Conservation (phyloP, 2,797 vertebrate species). For the Pangasius mekongensis region DNA sequence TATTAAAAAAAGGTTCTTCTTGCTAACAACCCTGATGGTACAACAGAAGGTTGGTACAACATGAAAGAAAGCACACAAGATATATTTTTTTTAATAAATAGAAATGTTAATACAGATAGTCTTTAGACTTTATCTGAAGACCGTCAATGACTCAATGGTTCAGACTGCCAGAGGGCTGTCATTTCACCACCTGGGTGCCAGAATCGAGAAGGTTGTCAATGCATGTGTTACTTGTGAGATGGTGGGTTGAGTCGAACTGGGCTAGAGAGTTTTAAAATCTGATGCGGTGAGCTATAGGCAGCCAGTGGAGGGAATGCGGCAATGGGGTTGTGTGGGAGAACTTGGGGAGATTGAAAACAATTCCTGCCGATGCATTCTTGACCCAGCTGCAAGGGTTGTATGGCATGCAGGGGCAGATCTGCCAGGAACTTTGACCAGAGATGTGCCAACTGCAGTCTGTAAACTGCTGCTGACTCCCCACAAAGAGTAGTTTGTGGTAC, state of each 20-base stretch:
- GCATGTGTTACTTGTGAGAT: too few relatives aligned
- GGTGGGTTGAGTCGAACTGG: background rate
- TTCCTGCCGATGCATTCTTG: background rate
- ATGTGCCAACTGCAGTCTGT: too few relatives aligned
- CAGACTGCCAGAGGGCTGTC: too few relatives aligned
- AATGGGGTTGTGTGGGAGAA: too few relatives aligned
- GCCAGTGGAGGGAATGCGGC: too few relatives aligned
- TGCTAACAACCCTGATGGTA: background rate
- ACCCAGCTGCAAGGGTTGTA: background rate
- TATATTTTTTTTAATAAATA: too few relatives aligned
- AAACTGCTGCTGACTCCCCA: background rate
- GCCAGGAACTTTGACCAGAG: background rate
- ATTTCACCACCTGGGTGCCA: too few relatives aligned
- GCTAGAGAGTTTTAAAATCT: background rate
- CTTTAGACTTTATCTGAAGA: too few relatives aligned
- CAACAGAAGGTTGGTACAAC: background rate
- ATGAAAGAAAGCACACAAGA: background rate
- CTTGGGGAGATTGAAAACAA: background rate
- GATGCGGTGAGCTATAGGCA: too few relatives aligned
- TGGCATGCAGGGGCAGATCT: background rate
- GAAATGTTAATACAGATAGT: background rate
- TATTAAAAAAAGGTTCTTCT: background rate
- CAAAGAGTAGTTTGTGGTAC: background rate
- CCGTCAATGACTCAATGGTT: too few relatives aligned
- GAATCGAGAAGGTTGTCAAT: too few relatives aligned